Percentiles rank a stretch among this genome's conserved stretches.
These are phyloP conservation scores for Mya arenaria DNA, from an alignment of 1,140 invertebrate genomes.

Conservation along the genomic window DNA sequence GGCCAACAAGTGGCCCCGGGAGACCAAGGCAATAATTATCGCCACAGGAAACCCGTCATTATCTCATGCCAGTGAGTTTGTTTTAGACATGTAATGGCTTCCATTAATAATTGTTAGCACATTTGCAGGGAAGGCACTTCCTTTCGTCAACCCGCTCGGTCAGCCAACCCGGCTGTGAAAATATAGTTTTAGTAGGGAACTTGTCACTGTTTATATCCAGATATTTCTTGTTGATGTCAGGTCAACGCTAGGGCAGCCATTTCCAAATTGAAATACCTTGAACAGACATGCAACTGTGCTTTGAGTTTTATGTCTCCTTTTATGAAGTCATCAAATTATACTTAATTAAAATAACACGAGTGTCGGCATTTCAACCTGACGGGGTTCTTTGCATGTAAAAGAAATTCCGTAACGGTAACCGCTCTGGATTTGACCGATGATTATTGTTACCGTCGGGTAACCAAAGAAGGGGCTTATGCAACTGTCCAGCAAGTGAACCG, in stretches of 20 bases:
- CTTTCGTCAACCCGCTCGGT: no score
- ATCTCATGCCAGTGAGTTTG: slow-evolving; percentile 42
- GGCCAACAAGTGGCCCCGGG: slow-evolving; percentile 32
- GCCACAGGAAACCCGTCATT: slow-evolving; percentile 3
- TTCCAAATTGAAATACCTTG: background rate
- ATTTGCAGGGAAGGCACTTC: slow-evolving; percentile 22
- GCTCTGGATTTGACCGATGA: slow-evolving; percentile 8
- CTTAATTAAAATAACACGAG: slow-evolving; percentile 50
- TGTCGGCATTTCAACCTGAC: background rate
- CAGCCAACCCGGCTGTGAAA: no score
- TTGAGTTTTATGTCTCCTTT: slow-evolving; percentile 26
- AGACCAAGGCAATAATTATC: slow-evolving; percentile 33
- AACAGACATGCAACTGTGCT: slow-evolving; percentile 32
- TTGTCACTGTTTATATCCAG: no score
- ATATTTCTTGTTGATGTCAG: no score
- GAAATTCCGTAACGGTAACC: slow-evolving; percentile 48
- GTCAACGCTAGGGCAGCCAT: background rate
- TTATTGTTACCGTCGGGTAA: slow-evolving; percentile 21
- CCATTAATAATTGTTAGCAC: slow-evolving; percentile 31
- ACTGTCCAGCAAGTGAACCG: slow-evolving; percentile 54
- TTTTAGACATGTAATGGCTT: slow-evolving; percentile 42
- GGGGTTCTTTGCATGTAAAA: slow-evolving; percentile 15
- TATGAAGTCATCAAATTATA: slow-evolving; percentile 57
- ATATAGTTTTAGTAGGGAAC: no score
- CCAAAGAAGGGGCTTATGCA: slow-evolving; percentile 42